These are phyloP conservation scores for Tadarida brasiliensis DNA, from an alignment of 2,797 vertebrate genomes.

Conservation along the genomic window DNA sequence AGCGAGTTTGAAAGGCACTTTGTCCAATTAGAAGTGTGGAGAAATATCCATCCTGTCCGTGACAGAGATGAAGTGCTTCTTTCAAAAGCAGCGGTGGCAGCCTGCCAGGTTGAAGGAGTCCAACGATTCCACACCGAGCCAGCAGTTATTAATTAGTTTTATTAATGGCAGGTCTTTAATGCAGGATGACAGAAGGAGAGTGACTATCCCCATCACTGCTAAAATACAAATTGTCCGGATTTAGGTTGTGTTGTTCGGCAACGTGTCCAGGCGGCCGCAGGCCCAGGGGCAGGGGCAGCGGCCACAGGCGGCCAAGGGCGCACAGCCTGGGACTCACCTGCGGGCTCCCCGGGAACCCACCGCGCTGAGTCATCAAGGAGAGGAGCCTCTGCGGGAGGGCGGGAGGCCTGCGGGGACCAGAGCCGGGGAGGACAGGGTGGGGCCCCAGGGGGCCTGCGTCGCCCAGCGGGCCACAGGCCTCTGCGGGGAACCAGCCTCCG, in stretches of 20 bases:
- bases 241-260: constrained; percentile 86
- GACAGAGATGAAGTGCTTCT: constrained; percentile 97
- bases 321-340: too few species aligned
- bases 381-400: constrained; percentile 60
- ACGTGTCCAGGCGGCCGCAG: constrained; percentile 84
- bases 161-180: constrained; percentile 93
- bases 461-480: constrained; percentile 59
- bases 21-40: constrained; percentile 96
- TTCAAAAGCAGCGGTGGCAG: constrained; percentile 92
- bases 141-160: constrained; percentile 96
- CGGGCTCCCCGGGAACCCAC: too few species aligned
- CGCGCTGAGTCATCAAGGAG: constrained; percentile 85
- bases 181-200: constrained; percentile 91
- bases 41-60: constrained; percentile 94
- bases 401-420: background rate
- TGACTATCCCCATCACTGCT: constrained; percentile 89
- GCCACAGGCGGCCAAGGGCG: too few species aligned
- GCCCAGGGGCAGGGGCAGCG: constrained; percentile 77
- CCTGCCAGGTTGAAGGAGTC: constrained; percentile 91
- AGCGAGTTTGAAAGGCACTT: constrained; percentile 94
- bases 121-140: constrained; percentile 91
- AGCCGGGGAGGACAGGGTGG: rapidly evolving
- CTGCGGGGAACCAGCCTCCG: constrained; percentile 58
- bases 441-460: rapidly evolving
- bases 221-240: constrained; percentile 89